phyloP scores from a whole-genome alignment of 2,888 invertebrate genomes.

The Odiellus spinosus region DNA sequence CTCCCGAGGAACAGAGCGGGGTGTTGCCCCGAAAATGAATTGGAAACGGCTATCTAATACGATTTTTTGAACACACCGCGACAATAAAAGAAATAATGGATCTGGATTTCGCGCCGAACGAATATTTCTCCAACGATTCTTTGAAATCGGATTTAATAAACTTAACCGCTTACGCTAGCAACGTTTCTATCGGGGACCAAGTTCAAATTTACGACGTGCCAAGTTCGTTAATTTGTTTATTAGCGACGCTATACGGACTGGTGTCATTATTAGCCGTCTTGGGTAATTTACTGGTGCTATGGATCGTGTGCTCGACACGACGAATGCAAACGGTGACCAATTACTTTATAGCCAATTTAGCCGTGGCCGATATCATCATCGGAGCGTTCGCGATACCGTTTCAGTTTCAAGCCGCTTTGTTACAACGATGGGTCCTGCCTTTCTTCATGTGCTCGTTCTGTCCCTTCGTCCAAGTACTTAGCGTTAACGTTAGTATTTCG shows the following conservation, averaged over 20 bases:
- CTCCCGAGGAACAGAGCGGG: too few relatives aligned
- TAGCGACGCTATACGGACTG: constrained; percentile 61
- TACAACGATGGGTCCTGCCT: constrained; percentile 72
- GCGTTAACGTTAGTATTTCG: constrained; percentile 74
- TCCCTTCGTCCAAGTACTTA: constrained; percentile 68
- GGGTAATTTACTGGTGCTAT: constrained; percentile 68
- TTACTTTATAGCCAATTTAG: constrained; percentile 69
- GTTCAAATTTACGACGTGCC: constrained; percentile 50
- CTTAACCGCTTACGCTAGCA: not conserved
- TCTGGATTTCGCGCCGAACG: too few relatives aligned
- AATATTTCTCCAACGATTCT: too few relatives aligned
- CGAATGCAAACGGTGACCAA: constrained; percentile 68
- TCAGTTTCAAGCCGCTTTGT: constrained; percentile 71
- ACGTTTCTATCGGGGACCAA: not conserved
- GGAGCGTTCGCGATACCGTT: constrained; percentile 72
- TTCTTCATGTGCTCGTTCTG: constrained; percentile 74
- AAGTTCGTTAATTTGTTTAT: constrained; percentile 49
- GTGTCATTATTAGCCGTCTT: constrained; percentile 64
- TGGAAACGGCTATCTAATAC: too few relatives aligned
- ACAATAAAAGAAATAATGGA: too few relatives aligned
- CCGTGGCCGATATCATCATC: constrained; percentile 68
- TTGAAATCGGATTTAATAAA: not conserved
- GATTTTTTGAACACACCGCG: too few relatives aligned
- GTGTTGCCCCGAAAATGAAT: too few relatives aligned
- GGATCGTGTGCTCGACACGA: constrained; percentile 56